Evolutionary conservation across 2,113 vertebrate genomes (phyloP), one percentile per base, ranked within the genome.

Genomic region (Psittacara wagleri): DNA sequence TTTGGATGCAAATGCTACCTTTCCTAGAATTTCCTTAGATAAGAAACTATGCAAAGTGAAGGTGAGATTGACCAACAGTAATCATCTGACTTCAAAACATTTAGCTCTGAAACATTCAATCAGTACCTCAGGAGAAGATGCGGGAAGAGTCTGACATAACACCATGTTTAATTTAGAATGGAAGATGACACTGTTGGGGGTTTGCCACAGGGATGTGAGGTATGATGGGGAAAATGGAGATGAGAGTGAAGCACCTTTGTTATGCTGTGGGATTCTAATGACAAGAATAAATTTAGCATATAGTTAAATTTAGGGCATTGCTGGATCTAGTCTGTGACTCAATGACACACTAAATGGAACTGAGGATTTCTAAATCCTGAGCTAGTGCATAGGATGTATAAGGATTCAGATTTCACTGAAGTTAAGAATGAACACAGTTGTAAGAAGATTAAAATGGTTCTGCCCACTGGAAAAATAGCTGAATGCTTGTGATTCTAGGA

Each of bases 201-300:
- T 73, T 90, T 96, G 78, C 62, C 81, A 90, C 5, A 13, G 67
- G 87, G 33, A 43, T 81, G 48, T 52, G 35, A 72, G 64, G 80
- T 39, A 72, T 4, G 35, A 82, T 7, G 28, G 48, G 86, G 57
- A 14, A 84, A 88, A 94, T 69, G 92, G 73, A 90, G 57, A 92
- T 88, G 92, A 90, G 72, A 35, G 61, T 44, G 88, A 88, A 75
- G 55, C 48, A 90, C 29, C 86, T 72, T 79, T 67, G 70, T 61
- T 84, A 64, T 39, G 48, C 62, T 78, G 35, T 15, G 88, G 27
- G 39, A 48, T 75, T 88, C 35, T 23, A 77, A 25, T 17, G 73
- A 79, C 8, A 37, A 86, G 90, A 94, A 94, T 92, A 95, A 94
- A 96, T 94, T 92, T 86, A 91, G 76, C 90, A 95, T 57, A 92